Evolutionary conservation across 2,888 invertebrate genomes (phyloP).

Genomic region (Eristalis tenax): DNA sequence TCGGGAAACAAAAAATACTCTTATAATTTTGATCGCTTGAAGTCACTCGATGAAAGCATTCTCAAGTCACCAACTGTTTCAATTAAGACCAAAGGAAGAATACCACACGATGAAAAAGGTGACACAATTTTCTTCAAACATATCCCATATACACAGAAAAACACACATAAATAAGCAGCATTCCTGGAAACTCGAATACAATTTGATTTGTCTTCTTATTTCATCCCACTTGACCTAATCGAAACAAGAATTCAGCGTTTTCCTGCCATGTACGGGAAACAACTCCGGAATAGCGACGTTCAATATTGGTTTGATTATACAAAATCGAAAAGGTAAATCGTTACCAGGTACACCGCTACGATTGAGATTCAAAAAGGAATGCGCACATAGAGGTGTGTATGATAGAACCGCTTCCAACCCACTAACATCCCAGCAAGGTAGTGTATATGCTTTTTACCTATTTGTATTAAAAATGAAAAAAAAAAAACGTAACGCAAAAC

Average conservation of each 20-base stretch:
- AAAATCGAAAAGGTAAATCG: slow-evolving; percentile 89
- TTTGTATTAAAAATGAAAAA: slow-evolving; percentile 53
- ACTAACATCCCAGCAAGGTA: slow-evolving; percentile 81
- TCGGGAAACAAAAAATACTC: slow-evolving; percentile 90
- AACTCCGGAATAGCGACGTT: slow-evolving; percentile 93
- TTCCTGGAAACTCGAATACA: slow-evolving; percentile 9
- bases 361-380: slow-evolving; percentile 94
- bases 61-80: slow-evolving; percentile 93
- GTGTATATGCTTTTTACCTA: slow-evolving; percentile 78
- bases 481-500: slow-evolving; percentile 2
- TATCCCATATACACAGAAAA: no score
- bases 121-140: slow-evolving; percentile 73
- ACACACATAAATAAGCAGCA: background rate
- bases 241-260: slow-evolving; percentile 90
- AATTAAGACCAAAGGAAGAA: slow-evolving; percentile 91
- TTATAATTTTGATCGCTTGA: slow-evolving; percentile 93
- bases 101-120: slow-evolving; percentile 94
- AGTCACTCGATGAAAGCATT: slow-evolving; percentile 91
- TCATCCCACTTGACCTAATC: slow-evolving; percentile 16
- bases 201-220: slow-evolving; percentile 23
- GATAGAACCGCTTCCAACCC: slow-evolving; percentile 82
- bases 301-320: slow-evolving; percentile 92
- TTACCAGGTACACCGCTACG: slow-evolving; percentile 93
- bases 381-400: slow-evolving; percentile 94
- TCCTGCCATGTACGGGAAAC: slow-evolving; percentile 93